Evolutionary conservation across 2,797 vertebrate species (phyloP).

Genomic region (Enoplosus armatus): DNA sequence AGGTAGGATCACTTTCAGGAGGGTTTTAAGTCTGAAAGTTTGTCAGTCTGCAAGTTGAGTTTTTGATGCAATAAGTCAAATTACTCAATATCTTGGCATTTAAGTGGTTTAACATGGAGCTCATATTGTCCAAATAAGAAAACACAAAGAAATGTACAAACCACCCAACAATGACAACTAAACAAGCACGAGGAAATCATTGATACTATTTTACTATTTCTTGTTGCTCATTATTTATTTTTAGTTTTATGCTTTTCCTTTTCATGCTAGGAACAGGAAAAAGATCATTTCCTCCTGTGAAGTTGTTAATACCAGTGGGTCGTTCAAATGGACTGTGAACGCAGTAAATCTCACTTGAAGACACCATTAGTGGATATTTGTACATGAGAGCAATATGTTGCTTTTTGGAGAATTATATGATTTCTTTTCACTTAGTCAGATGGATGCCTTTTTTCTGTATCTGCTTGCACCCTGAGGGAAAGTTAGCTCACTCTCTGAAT

Average conservation of each 20-base stretch:
- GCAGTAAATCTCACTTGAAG: background rate
- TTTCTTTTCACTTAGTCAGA: background rate
- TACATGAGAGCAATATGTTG: background rate
- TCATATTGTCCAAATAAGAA: background rate
- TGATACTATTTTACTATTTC: too few species aligned
- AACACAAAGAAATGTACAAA: background rate
- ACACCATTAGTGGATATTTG: background rate
- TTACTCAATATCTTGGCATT: background rate
- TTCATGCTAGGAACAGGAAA: background rate
- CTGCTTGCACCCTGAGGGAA: background rate
- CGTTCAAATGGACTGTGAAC: background rate
- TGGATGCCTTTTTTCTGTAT: background rate
- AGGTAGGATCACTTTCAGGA: slow-evolving; percentile 85
- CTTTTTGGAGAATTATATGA: background rate
- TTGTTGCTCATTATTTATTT: too few species aligned
- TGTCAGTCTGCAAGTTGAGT: background rate
- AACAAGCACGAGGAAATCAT: background rate
- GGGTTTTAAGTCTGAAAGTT: background rate
- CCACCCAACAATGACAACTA: background rate
- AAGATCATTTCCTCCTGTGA: background rate
- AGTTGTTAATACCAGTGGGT: background rate
- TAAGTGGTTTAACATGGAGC: background rate
- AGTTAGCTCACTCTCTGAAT: background rate
- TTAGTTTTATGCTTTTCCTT: background rate
- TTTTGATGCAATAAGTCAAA: background rate